Evolutionary conservation across 2,888 invertebrate genomes (phyloP).

Genomic region (Drosophila algonquin): DNA sequence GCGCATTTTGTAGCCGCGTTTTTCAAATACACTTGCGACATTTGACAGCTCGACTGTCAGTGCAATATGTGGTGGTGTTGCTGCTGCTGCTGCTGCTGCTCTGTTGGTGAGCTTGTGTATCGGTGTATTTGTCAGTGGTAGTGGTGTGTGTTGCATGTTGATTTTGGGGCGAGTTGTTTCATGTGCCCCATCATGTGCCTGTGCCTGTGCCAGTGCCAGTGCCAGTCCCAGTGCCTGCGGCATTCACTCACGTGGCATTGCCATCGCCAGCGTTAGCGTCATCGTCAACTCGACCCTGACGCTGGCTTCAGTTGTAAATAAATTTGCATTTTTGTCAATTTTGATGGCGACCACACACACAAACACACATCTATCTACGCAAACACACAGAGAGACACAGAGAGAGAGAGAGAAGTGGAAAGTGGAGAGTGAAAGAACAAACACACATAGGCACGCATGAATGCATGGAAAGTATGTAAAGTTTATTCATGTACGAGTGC

Average conservation of each 20-base stretch:
- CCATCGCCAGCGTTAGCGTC: slow-evolving; percentile 16
- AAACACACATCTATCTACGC: neutral
- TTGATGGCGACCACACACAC: slow-evolving; percentile 59
- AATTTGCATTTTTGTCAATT: slow-evolving; percentile 80
- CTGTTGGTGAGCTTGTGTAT: slow-evolving; percentile 19
- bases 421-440: slow-evolving; percentile 7
- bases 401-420: slow-evolving; percentile 3
- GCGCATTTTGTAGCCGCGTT: slow-evolving; percentile 65
- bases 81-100: slow-evolving; percentile 1
- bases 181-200: slow-evolving; percentile 16
- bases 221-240: slow-evolving; percentile 39
- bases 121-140: slow-evolving; percentile 10
- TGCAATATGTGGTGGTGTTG: slow-evolving; percentile 42
- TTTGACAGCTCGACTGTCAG: slow-evolving; percentile 73
- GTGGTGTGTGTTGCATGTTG: slow-evolving; percentile 58
- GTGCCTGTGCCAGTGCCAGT: slow-evolving; percentile 32
- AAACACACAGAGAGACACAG: neutral
- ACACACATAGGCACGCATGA: slow-evolving; percentile 45
- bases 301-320: slow-evolving; percentile 66
- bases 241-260: slow-evolving; percentile 62
- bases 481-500: slow-evolving; percentile 63
- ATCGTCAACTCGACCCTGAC: slow-evolving; percentile 47
- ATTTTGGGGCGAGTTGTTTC: slow-evolving; percentile 60
- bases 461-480: slow-evolving; percentile 65
- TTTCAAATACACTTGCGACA: slow-evolving; percentile 74